Evolutionary conservation across 2,113 vertebrate species (phyloP).

Genomic region (Nothocercus julius): DNA sequence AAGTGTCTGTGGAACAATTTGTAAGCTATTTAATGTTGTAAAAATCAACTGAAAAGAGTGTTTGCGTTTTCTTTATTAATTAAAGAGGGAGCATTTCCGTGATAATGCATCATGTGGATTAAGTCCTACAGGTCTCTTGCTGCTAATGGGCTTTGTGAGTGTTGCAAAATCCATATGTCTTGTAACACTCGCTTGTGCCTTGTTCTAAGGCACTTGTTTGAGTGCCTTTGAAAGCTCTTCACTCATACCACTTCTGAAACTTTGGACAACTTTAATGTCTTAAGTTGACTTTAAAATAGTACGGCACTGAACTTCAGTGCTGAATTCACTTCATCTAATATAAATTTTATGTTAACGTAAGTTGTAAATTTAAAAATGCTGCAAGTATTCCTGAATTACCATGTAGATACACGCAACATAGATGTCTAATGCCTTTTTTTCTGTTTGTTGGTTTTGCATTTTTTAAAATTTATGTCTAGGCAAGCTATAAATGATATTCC

Average conservation of each 20-base stretch:
- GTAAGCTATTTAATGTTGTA: neutral
- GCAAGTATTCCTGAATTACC: neutral
- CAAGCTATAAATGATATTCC: neutral
- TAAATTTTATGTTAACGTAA: neutral
- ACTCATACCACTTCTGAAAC: neutral
- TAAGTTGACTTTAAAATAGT: neutral
- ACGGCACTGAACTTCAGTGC: neutral
- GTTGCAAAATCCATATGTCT: neutral
- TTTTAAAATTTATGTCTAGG: neutral
- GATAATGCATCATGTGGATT: neutral
- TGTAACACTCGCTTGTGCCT: neutral
- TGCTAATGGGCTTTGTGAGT: neutral
- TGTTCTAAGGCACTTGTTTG: neutral
- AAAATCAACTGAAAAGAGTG: neutral
- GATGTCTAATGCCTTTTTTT: neutral
- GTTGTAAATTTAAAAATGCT: neutral
- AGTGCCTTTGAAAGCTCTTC: neutral
- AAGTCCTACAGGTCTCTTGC: neutral
- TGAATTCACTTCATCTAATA: fast-evolving
- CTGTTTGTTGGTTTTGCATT: neutral
- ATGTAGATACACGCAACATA: no score
- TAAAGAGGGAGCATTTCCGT: neutral
- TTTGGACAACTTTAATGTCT: neutral
- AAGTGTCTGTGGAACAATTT: neutral
- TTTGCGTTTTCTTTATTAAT: slow-evolving; percentile 18